Evolutionary conservation across 2,888 invertebrate species (phyloP), one percentile per base, ranked within the genome.

Genomic region (Lucinisca nassula): DNA sequence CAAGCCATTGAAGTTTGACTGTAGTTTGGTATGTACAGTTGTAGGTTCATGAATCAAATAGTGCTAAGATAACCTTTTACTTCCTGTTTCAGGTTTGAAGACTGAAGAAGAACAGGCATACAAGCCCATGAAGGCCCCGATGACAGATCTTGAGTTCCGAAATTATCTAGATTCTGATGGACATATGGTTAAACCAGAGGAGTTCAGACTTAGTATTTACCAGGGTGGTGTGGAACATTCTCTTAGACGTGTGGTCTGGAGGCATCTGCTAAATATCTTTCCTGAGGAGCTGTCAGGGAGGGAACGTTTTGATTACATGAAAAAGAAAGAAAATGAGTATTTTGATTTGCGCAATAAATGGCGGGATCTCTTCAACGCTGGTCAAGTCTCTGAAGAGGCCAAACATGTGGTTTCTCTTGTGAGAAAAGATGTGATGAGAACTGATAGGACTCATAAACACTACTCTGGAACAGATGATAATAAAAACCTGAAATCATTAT

Each of bases 271-370:
- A 24, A 99, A 99, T 96, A 98, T 99, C 14, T 99, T 98, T 96
- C 99, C 99, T 0, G 98, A 98, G 77, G 97, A 98, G 38, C 98
- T 99, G 97, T 98, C 98, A 3, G 99, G 99, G 0, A 97, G 98
- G 91, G 98, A 99, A 96, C 97, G 99, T 91, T 98, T 99, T 98
- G 98, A 98, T 95, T 99, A 99, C 94, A 98, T 99, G 97, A 98
- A 98, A 94, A 97, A 97, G 87, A 99, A 99, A 96, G 98, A 98
- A 6, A 97, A 98, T 92, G 98, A 99, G 95, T 99, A 99, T 96
- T 97, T 98, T 93, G 97, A 97, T 81, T 96, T 99, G 81, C 97
- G 98, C 91, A 98, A 98, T 91, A 97, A 97, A 30, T 99, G 99
- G 99, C 98, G 98, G 96, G 97, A 97, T 82, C 97, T 98, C 74